These are phyloP conservation scores for Oreochromis spilurus DNA, from an alignment of 2,113 vertebrate species.

Conservation along the genomic window DNA sequence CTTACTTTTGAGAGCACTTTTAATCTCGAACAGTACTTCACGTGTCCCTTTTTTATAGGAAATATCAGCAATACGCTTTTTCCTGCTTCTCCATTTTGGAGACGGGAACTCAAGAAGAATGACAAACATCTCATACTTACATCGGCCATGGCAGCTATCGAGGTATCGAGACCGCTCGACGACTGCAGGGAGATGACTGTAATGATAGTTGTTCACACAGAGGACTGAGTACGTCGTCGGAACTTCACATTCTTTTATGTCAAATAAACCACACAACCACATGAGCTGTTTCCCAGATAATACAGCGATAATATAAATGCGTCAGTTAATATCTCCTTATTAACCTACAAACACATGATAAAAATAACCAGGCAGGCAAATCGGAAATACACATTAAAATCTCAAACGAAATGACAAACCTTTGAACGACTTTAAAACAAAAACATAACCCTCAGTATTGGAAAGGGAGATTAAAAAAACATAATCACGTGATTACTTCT, in stretches of 20 bases:
- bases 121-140: background rate
- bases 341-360: background rate
- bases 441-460: too few species aligned
- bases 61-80: background rate
- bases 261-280: background rate
- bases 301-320: background rate
- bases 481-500: background rate
- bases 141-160: background rate
- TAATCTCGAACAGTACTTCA: background rate
- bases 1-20: background rate
- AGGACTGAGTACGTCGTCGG: background rate
- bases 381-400: too few species aligned
- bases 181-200: background rate
- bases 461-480: background rate
- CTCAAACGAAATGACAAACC: background rate
- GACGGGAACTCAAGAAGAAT: background rate
- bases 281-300: background rate
- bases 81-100: background rate
- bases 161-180: background rate
- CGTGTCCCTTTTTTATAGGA: background rate
- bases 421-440: background rate
- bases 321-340: background rate
- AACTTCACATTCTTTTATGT: background rate
- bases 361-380: background rate
- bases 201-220: background rate